Conservation (phyloP, 2,113 vertebrate species). For the Synodontis membranacea region DNA sequence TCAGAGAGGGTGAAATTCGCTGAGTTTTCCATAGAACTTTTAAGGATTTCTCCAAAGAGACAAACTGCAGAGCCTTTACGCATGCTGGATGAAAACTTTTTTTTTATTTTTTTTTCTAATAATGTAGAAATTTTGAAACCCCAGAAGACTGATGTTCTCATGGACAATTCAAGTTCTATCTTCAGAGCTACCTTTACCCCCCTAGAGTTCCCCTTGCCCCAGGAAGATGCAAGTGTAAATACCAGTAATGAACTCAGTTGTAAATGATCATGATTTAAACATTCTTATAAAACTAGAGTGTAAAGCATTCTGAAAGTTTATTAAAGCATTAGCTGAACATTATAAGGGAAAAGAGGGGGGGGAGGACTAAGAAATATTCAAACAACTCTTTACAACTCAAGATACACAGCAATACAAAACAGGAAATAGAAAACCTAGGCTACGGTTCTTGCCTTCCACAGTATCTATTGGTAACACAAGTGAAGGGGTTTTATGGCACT, state of each 20-base stretch:
- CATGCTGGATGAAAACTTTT: background rate
- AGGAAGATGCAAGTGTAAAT: background rate
- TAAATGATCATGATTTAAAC: background rate
- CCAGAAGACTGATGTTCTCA: background rate
- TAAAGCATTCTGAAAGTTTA: conserved; percentile 48
- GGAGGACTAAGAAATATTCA: background rate
- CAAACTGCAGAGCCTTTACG: background rate
- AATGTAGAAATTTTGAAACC: background rate
- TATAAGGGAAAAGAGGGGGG: conserved; percentile 31
- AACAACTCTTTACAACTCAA: conserved; percentile 47
- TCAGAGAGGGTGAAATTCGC: too few relatives aligned
- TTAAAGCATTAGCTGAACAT: conserved; percentile 44
- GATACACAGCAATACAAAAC: conserved; percentile 52
- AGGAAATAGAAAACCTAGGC: conserved; percentile 48
- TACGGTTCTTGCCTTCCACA: conserved; percentile 34
- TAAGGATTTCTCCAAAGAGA: background rate
- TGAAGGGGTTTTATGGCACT: background rate
- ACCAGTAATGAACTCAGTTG: background rate
- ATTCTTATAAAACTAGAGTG: background rate
- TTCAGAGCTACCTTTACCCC: background rate
- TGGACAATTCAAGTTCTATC: background rate
- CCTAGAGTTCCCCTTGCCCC: background rate
- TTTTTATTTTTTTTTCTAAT: background rate
- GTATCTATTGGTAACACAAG: conserved; percentile 36
- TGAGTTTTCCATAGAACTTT: background rate